Conservation (phyloP, 2,113 vertebrate genomes). For the Ginglymostoma cirratum region DNA sequence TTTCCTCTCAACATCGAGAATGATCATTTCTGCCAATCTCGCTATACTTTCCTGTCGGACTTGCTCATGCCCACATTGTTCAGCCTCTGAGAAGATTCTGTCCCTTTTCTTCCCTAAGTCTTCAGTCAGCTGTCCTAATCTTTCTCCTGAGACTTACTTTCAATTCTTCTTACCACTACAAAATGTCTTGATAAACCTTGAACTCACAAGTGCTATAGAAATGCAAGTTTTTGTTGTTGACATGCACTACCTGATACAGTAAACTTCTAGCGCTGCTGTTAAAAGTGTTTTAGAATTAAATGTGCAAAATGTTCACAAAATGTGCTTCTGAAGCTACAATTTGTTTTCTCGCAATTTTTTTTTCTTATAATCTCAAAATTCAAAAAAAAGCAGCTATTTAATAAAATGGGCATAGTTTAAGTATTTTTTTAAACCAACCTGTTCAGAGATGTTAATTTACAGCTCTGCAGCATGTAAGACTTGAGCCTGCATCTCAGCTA, state of each 20-base stretch:
- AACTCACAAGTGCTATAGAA: background rate
- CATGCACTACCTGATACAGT: background rate
- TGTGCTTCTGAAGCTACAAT: background rate
- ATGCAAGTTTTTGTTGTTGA: background rate
- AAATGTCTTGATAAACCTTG: background rate
- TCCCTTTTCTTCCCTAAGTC: background rate
- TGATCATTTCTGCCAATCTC: too few species aligned
- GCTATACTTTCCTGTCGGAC: too few species aligned
- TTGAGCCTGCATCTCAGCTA: too few species aligned
- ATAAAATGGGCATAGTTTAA: background rate
- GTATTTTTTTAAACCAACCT: too few species aligned
- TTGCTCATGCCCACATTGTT: too few species aligned
- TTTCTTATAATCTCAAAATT: background rate
- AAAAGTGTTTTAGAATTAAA: background rate
- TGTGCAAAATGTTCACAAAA: background rate
- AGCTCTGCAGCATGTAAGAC: too few species aligned
- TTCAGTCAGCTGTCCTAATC: background rate
- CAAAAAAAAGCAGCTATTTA: background rate
- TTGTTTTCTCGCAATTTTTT: background rate
- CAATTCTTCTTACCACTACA: too few species aligned
- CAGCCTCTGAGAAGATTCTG: background rate
- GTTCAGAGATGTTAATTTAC: too few species aligned
- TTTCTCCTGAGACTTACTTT: too few species aligned
- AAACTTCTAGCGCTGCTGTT: background rate
- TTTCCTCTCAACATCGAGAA: too few species aligned